phyloP scores from a whole-genome alignment of 2,113 vertebrate genomes.

The Cricetomys ansorgei region DNA sequence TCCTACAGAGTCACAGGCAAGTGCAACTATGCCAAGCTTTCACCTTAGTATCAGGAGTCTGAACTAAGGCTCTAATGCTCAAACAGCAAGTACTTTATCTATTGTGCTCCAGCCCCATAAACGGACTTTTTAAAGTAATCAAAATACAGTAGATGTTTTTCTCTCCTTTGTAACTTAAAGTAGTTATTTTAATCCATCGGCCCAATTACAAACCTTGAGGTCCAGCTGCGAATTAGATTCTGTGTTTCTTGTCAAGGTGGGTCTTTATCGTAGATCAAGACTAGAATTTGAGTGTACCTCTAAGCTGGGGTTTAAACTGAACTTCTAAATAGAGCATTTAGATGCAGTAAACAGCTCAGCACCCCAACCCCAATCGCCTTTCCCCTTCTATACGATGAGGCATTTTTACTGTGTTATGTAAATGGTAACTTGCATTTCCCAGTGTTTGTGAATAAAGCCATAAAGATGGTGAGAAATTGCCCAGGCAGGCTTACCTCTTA shows the following conservation, averaged over 20 bases:
- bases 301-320: slow-evolving; percentile 43
- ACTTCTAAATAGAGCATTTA: slow-evolving; percentile 48
- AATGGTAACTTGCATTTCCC: slow-evolving; percentile 21
- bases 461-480: slow-evolving; percentile 27
- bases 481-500: background rate
- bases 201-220: slow-evolving; percentile 14
- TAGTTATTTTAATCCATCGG: slow-evolving; percentile 37
- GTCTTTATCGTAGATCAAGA: slow-evolving; percentile 28
- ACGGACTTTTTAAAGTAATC: slow-evolving; percentile 49
- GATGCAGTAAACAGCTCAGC: background rate
- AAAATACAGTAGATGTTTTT: slow-evolving; percentile 25
- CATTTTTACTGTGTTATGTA: slow-evolving; percentile 19
- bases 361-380: background rate
- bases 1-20: background rate
- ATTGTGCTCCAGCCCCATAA: background rate
- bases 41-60: background rate
- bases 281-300: slow-evolving; percentile 33
- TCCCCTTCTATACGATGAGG: background rate
- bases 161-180: background rate
- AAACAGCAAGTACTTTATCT: background rate
- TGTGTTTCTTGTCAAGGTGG: slow-evolving; percentile 51
- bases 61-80: too few relatives aligned
- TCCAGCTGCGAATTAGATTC: slow-evolving; percentile 20
- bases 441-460: slow-evolving; percentile 39
- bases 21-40: background rate